phyloP scores from a whole-genome alignment of 2,888 invertebrate species.

The Ligdia adustata region DNA sequence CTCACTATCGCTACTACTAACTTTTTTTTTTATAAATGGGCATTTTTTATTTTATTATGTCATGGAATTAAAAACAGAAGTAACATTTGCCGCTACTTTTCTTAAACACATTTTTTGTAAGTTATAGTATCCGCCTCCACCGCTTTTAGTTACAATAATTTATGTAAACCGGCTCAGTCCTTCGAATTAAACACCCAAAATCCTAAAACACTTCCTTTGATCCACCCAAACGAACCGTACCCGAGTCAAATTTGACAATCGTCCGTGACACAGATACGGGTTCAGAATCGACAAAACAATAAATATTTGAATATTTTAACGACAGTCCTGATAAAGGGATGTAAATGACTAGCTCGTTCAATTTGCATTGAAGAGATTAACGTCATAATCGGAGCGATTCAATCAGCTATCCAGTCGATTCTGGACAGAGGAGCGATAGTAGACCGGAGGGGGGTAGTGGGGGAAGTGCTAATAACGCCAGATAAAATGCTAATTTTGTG shows the following conservation, averaged over 20 bases:
- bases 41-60: no score
- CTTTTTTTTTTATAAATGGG: no score
- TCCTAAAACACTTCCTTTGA: conserved; percentile 28
- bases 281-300: conserved; percentile 54
- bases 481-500: conserved; percentile 84
- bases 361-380: conserved; percentile 84
- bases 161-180: conserved; percentile 8
- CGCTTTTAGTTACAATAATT: not conserved
- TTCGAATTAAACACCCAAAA: conserved; percentile 24
- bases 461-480: conserved; percentile 72
- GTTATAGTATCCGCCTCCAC: no score
- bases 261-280: conserved; percentile 37
- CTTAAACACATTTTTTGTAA: no score
- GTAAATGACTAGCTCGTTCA: conserved; percentile 80
- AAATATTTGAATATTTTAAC: conserved; percentile 79
- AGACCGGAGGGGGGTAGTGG: conserved; percentile 47
- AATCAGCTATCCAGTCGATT: conserved; percentile 75
- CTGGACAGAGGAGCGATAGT: conserved; percentile 56
- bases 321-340: conserved; percentile 77
- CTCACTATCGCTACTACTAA: no score
- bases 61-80: no score
- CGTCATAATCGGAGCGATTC: conserved; percentile 82
- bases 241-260: conserved; percentile 41
- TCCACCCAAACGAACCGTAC: conserved; percentile 32
- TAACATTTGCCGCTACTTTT: no score